These are phyloP conservation scores for Spizaetus ornatus DNA, from an alignment of 2,113 vertebrate species.

Conservation along the genomic window DNA sequence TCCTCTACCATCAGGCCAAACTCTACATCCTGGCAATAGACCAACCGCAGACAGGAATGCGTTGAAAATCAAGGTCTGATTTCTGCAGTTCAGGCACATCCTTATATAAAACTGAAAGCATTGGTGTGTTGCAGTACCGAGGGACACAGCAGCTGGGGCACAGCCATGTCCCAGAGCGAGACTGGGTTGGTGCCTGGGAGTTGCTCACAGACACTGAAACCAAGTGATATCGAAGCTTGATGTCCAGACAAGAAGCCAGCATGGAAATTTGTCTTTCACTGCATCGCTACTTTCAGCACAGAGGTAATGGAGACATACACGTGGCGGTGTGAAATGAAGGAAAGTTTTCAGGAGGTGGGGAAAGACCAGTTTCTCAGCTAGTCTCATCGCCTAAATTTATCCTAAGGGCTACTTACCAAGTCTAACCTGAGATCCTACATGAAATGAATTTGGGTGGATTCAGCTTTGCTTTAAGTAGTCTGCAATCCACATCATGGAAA, in stretches of 20 bases:
- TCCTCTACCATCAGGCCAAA: background rate
- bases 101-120: background rate
- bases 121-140: background rate
- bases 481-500: background rate
- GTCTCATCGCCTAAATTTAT: background rate
- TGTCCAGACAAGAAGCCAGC: background rate
- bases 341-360: background rate
- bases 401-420: background rate
- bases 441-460: background rate
- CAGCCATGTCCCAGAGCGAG: fast-evolving
- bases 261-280: background rate
- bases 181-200: background rate
- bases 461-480: background rate
- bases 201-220: background rate
- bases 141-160: fast-evolving
- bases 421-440: background rate
- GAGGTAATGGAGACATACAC: background rate
- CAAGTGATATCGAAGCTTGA: background rate
- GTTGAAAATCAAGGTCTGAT: background rate
- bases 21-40: background rate
- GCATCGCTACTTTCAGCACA: background rate
- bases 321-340: background rate
- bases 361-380: background rate
- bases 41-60: background rate
- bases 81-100: constrained; percentile 43